Evolutionary conservation across 2,113 vertebrate species (phyloP), one percentile per base, ranked within the genome.

Genomic region (Malurus elegans): DNA sequence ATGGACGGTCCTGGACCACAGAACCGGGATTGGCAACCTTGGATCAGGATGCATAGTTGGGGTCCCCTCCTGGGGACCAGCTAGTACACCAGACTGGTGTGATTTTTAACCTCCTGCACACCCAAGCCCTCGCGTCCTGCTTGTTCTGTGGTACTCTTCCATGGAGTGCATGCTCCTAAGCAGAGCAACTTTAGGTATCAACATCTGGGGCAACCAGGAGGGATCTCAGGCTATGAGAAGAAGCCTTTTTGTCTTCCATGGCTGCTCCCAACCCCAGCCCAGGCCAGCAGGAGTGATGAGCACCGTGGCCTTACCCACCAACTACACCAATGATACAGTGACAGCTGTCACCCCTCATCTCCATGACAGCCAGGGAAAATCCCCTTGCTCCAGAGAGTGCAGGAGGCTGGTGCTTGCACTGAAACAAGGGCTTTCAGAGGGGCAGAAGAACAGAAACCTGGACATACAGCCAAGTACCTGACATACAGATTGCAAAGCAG

Each of bases 71-170:
- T 58, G 42, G 42, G 45, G 31, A 60, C n/a, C 57, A 61, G 62
- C 28, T 75, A 51, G 17, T 44, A 28, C 54, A 69, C 51, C 10
- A 18, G 11, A 18, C 26, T 36, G 32, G 44, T 28, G 29, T 24
- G 48, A 54, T 70, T 86, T 91, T 70, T 36, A 90, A 60, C 14
- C n/a, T 50, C 16, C 38, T 89, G 34, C 21, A 36, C 2, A 5
- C 23, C 8, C 65, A 44, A 36, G 12, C 25, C 20, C 44, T 69
- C 0, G 0, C 1, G 6, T n/a, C 19, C 57, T 38, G 8, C 58
- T 54, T 69, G 24, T 13, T 81, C 47, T 71, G 54, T 25, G 54
- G 34, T 61, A 36, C 9, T 76, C 8, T 65, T 65, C 45, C 7
- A 6, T 9, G 38, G 13, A 5, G 4, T 69, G 13, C 31, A 29